Evolutionary conservation across 92 coral and sea anemone species (phyloP).

Genomic region (Phenganax stokvisi): DNA sequence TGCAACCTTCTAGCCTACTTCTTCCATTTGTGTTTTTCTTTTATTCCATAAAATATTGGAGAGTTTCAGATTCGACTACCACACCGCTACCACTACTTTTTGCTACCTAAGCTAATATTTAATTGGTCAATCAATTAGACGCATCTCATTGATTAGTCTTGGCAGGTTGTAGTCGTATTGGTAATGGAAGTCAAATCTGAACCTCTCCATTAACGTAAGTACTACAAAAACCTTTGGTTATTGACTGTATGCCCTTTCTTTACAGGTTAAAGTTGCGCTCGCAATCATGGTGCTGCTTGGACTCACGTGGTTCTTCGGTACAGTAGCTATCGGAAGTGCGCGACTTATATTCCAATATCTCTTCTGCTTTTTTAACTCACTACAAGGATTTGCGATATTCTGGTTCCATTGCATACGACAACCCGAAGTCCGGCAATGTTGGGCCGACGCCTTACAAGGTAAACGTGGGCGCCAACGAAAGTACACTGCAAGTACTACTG

Average conservation of each 20-base stretch:
- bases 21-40: no score
- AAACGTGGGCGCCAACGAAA: not conserved
- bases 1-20: no score
- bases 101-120: no score
- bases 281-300: slow-evolving; percentile 78
- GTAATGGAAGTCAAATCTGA: no score
- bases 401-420: slow-evolving; percentile 79
- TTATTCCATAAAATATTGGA: no score
- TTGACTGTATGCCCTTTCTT: not conserved
- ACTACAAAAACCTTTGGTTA: not conserved
- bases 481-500: slow-evolving; percentile 34
- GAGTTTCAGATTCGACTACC: no score
- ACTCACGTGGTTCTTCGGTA: slow-evolving; percentile 87
- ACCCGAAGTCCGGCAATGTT: slow-evolving; percentile 73
- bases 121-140: no score
- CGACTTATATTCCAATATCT: slow-evolving; percentile 65
- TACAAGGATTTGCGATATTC: slow-evolving; percentile 86
- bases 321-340: slow-evolving; percentile 67
- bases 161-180: no score
- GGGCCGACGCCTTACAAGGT: slow-evolving; percentile 63
- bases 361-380: slow-evolving; percentile 86
- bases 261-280: slow-evolving; percentile 30
- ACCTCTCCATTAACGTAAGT: no score
- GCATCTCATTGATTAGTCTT: no score
- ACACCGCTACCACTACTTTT: no score